Percentiles rank a stretch among this genome's conserved stretches.
phyloP scores from a whole-genome alignment of 2,113 vertebrate genomes.

The Rhineura floridana region DNA sequence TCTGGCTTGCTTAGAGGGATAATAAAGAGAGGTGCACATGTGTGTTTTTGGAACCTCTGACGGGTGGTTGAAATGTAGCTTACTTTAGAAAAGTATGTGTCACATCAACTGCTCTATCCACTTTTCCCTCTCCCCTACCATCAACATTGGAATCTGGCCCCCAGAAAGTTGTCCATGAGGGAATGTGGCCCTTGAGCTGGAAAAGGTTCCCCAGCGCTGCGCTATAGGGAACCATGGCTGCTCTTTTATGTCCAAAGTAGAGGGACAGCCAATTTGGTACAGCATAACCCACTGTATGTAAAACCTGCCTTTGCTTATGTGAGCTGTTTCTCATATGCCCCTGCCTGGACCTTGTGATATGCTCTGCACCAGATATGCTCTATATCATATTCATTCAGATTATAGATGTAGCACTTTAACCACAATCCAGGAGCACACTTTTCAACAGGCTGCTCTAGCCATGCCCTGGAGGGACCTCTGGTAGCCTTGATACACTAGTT shows the following conservation, averaged over 20 bases:
- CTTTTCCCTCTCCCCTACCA: no score
- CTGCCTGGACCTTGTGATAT: neutral
- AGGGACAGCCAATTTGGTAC: neutral
- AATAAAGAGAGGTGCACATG: no score
- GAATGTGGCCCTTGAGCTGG: no score
- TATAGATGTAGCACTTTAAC: neutral
- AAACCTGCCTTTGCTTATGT: neutral
- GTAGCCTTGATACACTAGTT: conserved; percentile 20
- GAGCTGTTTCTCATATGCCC: neutral
- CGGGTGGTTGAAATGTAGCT: no score
- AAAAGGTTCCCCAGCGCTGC: no score
- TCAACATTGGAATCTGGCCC: no score
- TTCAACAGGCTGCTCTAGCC: neutral
- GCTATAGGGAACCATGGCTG: neutral
- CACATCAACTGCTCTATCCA: no score
- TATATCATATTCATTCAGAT: neutral
- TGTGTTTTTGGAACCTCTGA: no score
- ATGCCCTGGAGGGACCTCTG: conserved; percentile 18
- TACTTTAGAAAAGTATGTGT: no score
- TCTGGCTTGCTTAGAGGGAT: no score
- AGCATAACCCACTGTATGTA: neutral
- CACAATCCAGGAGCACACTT: neutral
- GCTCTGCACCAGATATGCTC: no score
- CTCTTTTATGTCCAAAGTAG: neutral
- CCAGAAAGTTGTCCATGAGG: no score